Base-by-base conservation (phyloP, 2,888 invertebrate genomes). In the Sthenelais limicola region DNA sequence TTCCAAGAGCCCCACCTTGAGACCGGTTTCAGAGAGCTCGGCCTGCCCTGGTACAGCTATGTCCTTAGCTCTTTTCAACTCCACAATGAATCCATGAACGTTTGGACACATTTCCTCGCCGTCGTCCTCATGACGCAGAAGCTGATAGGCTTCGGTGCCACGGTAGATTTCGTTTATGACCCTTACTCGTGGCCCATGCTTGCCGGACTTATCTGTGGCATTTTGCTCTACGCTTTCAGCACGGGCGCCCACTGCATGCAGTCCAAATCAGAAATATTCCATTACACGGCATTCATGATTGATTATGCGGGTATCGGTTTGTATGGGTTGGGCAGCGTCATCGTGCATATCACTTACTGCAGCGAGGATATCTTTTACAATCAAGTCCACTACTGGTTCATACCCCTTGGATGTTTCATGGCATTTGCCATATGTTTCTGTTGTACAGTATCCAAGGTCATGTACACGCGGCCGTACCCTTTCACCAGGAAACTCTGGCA, bases 301-400 rank as follows among this genome's bases (percentile, higher is more conserved):
- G 87, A 87, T 75, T 87, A 87, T 77, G 83, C 85, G 32, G 86
- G 85, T 30, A 86, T 87, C 48, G 86, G 87, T n/a, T 74, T 87
- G 69, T 87, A 86, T 77, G 86, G 86, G n/a, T 77, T 86, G 12
- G 86, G 87, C n/a, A 84, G 85, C 74, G 82, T 82, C 26, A 81
- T 86, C 38, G 78, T 85, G n/a, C 87, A 87, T 75, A 82, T 84
- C 58, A 79, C 80, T 62, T 87, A 87, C 74, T 84, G 85, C 73
- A 79, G 81, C 67, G 82, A 85, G 56, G 78, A 81, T 38, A 73
- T 78, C 38, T 77, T 86, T 33, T 79, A 83, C 35, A 76, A 80
- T 33, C 76, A 78, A 1, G 74, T 79, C 33, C 78, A 83, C 35
- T 73, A 74, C 32, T 77, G 79, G 71, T 83, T 82, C 58, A 79